A percentile compares a stretch with the other conserved stretches of the same genome.
These are phyloP conservation scores for Muscicapa adusta DNA, from an alignment of 2,113 vertebrate genomes.

Conservation along the genomic window DNA sequence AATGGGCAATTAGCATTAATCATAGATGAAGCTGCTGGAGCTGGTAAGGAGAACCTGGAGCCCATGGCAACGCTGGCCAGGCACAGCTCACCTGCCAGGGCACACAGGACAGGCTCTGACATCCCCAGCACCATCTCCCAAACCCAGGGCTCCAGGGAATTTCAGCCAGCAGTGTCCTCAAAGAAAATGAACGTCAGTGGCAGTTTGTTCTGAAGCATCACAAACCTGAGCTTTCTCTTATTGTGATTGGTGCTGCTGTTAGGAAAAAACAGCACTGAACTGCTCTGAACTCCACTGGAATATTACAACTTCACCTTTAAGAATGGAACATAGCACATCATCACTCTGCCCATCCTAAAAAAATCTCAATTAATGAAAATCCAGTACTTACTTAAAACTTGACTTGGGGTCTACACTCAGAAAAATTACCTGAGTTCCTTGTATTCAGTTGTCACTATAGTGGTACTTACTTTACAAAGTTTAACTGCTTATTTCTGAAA, in stretches of 20 bases:
- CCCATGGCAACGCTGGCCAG: slow-evolving; percentile 22
- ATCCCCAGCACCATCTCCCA: background rate
- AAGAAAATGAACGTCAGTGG: accelerated
- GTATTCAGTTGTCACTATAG: background rate
- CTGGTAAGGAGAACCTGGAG: slow-evolving; percentile 50
- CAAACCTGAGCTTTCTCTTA: background rate
- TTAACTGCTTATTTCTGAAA: background rate
- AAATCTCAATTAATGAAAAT: background rate
- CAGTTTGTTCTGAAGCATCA: background rate
- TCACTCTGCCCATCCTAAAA: background rate
- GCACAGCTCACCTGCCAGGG: background rate
- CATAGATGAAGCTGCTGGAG: slow-evolving; percentile 66
- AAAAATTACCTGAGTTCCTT: background rate
- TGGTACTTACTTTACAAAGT: background rate
- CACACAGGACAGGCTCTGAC: background rate
- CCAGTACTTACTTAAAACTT: background rate
- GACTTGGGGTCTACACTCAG: background rate
- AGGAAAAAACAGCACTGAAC: background rate
- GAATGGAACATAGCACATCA: background rate
- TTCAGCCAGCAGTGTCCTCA: background rate
- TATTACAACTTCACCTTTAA: background rate
- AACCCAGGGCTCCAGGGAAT: background rate
- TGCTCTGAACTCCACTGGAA: background rate
- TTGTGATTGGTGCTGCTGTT: accelerated
- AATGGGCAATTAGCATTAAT: slow-evolving; percentile 76